Evolutionary conservation across 2,113 vertebrate species (phyloP).

Genomic region (Phyllopteryx taeniolatus): DNA sequence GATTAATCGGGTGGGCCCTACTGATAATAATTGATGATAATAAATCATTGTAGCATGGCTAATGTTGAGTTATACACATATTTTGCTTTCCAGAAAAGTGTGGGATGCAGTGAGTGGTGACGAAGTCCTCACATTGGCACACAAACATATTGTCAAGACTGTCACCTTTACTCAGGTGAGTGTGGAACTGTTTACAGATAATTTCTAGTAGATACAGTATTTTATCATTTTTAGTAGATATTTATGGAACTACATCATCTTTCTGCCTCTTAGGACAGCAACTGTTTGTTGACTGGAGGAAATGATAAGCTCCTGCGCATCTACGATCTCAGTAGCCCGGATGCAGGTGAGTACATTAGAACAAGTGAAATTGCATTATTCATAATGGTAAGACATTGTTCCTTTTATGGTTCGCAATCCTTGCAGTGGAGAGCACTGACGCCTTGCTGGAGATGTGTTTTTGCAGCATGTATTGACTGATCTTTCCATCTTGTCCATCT

Average conservation of each 20-base stretch:
- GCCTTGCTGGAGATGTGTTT: not conserved
- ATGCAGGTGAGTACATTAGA: conserved; percentile 78
- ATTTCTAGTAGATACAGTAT: not conserved
- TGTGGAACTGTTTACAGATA: not conserved
- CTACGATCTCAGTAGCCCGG: conserved; percentile 89
- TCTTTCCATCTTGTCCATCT: not conserved
- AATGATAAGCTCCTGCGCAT: conserved; percentile 96
- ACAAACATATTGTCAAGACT: conserved; percentile 97
- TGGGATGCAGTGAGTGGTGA: conserved; percentile 98
- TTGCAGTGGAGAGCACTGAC: not conserved
- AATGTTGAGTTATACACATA: not conserved
- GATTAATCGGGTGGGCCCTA: too few relatives aligned
- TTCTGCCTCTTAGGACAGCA: conserved; percentile 82
- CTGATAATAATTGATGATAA: not conserved
- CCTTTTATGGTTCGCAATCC: not conserved
- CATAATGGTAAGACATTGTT: not conserved
- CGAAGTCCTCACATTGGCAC: conserved; percentile 90
- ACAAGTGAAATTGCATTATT: not conserved
- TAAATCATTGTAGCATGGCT: not conserved
- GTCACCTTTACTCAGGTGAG: conserved; percentile 94
- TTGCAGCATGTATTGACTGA: too few relatives aligned
- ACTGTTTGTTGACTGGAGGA: conserved; percentile 88
- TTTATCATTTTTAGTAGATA: not conserved
- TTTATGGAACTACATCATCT: not conserved
- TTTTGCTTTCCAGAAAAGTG: conserved; percentile 84